Evolutionary conservation across 2,797 vertebrate species (phyloP).

Genomic region (Fundulus diaphanus): DNA sequence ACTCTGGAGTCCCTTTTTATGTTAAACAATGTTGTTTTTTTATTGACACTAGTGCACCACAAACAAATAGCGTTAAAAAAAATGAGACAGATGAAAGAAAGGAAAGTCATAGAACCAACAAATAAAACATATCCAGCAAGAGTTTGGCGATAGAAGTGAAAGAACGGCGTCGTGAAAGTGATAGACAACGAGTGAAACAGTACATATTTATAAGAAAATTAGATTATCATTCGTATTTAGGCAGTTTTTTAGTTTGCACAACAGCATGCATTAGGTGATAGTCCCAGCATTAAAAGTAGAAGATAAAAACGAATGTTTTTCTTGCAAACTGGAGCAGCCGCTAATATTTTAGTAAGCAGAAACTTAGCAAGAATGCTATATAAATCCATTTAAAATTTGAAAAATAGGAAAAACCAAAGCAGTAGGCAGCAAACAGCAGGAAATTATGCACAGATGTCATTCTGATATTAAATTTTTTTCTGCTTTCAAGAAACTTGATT

Average conservation of each 20-base stretch:
- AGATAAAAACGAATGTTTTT: background rate
- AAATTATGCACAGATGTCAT: constrained; percentile 21
- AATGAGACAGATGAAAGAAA: constrained; percentile 64
- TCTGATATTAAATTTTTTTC: constrained; percentile 6
- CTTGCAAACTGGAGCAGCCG: constrained; percentile 15
- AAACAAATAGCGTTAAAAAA: constrained; percentile 86
- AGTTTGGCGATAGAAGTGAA: constrained; percentile 53
- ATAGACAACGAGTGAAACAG: constrained; percentile 48
- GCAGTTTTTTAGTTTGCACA: background rate
- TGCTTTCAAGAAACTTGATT: background rate
- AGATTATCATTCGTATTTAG: constrained; percentile 1
- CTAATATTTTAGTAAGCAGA: constrained; percentile 1
- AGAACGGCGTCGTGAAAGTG: constrained; percentile 58
- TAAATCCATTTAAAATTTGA: constrained; percentile 22
- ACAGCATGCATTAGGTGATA: constrained; percentile 5
- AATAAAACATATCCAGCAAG: constrained; percentile 44
- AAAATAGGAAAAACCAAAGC: background rate
- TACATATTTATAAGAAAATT: constrained; percentile 7
- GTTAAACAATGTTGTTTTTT: constrained; percentile 83
- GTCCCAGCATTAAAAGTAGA: background rate
- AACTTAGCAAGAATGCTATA: background rate
- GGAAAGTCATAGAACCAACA: constrained; percentile 45
- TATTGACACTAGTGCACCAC: constrained; percentile 91
- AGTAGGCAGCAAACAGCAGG: background rate
- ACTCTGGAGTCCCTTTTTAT: constrained; percentile 72